A percentile compares a stretch with the other conserved stretches of the same genome.
These are phyloP conservation scores for Amphiprion clarkii DNA, from an alignment of 2,797 vertebrate genomes.

Conservation along the genomic window DNA sequence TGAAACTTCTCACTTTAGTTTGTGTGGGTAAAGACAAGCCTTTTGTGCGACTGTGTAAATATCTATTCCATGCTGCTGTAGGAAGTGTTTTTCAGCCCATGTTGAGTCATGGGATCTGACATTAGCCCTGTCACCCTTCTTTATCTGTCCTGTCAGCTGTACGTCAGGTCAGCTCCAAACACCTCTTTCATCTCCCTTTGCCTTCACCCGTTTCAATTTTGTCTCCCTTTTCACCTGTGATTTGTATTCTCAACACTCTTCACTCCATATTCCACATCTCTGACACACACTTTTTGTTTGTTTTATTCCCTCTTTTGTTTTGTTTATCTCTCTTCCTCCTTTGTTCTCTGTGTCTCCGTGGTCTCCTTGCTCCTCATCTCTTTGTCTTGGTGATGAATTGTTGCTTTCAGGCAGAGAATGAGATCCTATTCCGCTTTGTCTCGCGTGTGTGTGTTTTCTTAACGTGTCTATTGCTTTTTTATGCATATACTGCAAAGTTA, in stretches of 20 bases:
- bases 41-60: not conserved
- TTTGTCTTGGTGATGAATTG: constrained; percentile 49
- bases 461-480: constrained; percentile 2
- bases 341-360: constrained; percentile 19
- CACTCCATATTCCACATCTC: constrained; percentile 3
- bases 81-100: constrained; percentile 29
- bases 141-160: constrained; percentile 40
- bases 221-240: constrained; percentile 11
- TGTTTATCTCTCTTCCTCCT: constrained; percentile 22
- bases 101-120: constrained; percentile 63
- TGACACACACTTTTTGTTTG: constrained; percentile 11
- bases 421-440: constrained; percentile 4
- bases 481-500: not conserved
- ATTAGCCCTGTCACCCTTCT: constrained; percentile 36
- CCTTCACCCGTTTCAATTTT: constrained; percentile 12
- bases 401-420: constrained; percentile 34
- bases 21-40: not conserved
- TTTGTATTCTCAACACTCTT: constrained; percentile 29
- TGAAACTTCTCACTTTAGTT: not conserved
- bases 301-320: constrained; percentile 24
- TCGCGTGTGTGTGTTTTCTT: constrained; percentile 15
- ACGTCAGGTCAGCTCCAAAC: constrained; percentile 27
- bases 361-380: constrained; percentile 17
- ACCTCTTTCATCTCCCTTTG: constrained; percentile 31
- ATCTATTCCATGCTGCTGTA: constrained; percentile 3